A percentile compares a stretch with the other conserved stretches of the same genome.
Conservation (phyloP, 2,888 invertebrate genomes). For the Pasiphila rectangulata region DNA sequence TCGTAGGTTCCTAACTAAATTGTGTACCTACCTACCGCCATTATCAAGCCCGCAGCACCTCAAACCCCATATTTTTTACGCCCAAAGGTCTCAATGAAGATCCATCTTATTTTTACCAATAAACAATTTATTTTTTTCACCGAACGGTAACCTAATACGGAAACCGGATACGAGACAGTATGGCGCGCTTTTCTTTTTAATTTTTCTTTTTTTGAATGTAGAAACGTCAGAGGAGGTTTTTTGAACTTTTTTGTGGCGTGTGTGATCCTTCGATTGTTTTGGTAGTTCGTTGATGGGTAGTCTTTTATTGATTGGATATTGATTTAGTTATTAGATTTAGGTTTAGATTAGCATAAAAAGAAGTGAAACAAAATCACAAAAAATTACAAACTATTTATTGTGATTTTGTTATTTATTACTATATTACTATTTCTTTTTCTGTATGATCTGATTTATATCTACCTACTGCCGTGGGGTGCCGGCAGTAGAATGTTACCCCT, state of each 20-base stretch:
- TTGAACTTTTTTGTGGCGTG: constrained; percentile 64
- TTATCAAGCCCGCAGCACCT: too few species aligned
- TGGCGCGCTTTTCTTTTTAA: constrained; percentile 73
- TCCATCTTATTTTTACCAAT: constrained; percentile 19
- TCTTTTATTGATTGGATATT: constrained; percentile 14
- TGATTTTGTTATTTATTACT: too few species aligned
- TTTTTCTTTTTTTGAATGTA: constrained; percentile 55
- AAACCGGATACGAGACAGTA: constrained; percentile 81
- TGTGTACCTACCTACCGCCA: too few species aligned
- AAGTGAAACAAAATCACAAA: too few species aligned
- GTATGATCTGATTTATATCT: too few species aligned
- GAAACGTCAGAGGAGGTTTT: constrained; percentile 66
- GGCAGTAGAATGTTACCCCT: too few species aligned
- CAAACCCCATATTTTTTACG: background rate
- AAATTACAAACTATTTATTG: too few species aligned
- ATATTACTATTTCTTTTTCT: too few species aligned
- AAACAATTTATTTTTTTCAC: constrained; percentile 29
- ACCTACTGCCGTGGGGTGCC: too few species aligned
- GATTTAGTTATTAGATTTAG: background rate
- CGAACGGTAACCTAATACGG: constrained; percentile 67
- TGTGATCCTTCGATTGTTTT: constrained; percentile 50
- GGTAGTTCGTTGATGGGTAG: constrained; percentile 26
- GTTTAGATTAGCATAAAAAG: background rate
- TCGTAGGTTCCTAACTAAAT: too few species aligned
- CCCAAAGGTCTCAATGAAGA: constrained; percentile 7